Base-by-base conservation (phyloP, 92 coral and sea anemone genomes). In the Chrysogorgia sp. region DNA sequence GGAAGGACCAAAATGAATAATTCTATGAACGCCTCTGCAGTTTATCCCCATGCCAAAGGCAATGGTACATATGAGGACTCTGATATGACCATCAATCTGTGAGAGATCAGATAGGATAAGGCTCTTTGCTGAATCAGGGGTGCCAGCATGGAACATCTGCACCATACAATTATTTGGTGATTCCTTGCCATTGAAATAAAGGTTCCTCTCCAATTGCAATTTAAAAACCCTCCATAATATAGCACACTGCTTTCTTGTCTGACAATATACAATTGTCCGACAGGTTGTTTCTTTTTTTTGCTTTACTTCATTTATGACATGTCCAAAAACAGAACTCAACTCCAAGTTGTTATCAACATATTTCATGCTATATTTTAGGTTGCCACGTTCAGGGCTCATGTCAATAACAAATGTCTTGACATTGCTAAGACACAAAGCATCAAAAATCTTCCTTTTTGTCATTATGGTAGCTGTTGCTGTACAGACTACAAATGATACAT, bases 61-160 rank as follows among this genome's bases (percentile, higher is more conserved):
- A 21, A 88, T 59, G 10, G 86, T 88, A 33, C 80, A 76, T 22
- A 71, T 61, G 33, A 87, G 22, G 4, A 87, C 60, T 74, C 86
- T 24, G 2, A 84, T 74, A 71, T 83, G 86, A 57, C 88, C 88
- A 55, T 67, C 28, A 5, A 24, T 35, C 33, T 79, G 34, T 3
- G 62, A 31, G 63, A 79, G 40, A 72, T 84, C 83, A 3, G 43
- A 13, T 20, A 62, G 45, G 35, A 87, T 61, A 61, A 83, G 88
- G 67, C 43, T 59, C 67, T 87, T 87, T 9, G 74, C 88, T 55
- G 76, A 15, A 41, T 41, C 53, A 0, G 86, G 88, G 7, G 91
- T 87, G 19, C 90, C 90, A 7, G 90, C 90, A 67, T 86, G 86
- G 67, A 58, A 81, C 90, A 86, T 86, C 49, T 86, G 86, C 61